phyloP scores from a whole-genome alignment of 1,140 invertebrate genomes.

The Drosophila suzukii region DNA sequence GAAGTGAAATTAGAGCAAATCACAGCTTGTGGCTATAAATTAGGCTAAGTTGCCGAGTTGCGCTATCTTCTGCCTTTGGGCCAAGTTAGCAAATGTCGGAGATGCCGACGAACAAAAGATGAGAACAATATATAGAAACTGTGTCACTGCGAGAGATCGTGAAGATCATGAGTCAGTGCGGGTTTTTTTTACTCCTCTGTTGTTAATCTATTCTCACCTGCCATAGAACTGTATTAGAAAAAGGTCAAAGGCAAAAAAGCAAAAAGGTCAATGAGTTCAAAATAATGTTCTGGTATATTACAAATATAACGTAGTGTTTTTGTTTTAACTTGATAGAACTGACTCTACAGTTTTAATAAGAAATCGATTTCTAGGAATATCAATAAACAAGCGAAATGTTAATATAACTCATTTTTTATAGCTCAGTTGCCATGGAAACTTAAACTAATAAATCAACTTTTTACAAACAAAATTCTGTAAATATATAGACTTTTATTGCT shows the following conservation, averaged over 20 bases:
- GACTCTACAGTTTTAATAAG: not conserved
- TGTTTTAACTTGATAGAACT: no score
- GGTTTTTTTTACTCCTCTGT: not conserved
- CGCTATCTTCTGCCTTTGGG: constrained; percentile 30
- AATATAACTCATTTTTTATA: not conserved
- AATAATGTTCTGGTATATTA: not conserved
- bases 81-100: constrained; percentile 23
- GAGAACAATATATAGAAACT: constrained; percentile 28
- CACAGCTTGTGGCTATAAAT: constrained; percentile 69
- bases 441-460: not conserved
- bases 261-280: not conserved
- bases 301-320: no score
- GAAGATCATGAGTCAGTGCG: constrained; percentile 37
- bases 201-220: constrained; percentile 29
- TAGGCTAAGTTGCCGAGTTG: constrained; percentile 49
- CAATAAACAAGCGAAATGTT: not conserved
- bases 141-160: constrained; percentile 33
- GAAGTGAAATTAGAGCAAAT: constrained; percentile 64
- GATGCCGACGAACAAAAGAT: constrained; percentile 32
- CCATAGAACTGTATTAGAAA: constrained; percentile 9
- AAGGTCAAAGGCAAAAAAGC: not conserved
- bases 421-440: not conserved
- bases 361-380: not conserved
- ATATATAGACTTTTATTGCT: not conserved
- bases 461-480: not conserved